Evolutionary conservation across 1,140 invertebrate genomes (phyloP).

Genomic region (Drosophila tani): DNA sequence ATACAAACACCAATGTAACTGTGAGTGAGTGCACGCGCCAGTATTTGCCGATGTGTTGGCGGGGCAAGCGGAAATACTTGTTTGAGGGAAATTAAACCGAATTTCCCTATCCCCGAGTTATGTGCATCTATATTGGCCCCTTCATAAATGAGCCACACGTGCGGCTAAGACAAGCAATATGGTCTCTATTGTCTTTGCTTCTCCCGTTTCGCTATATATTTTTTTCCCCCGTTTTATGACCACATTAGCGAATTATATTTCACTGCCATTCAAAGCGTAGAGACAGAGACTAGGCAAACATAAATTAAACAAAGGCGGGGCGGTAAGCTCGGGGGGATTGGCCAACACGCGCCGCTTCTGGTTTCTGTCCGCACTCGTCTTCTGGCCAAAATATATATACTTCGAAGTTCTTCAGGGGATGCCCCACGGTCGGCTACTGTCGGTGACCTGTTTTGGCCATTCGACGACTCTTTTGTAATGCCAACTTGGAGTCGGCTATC

Average conservation of each 20-base stretch:
- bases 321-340: constrained; percentile 12
- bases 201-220: constrained; percentile 30
- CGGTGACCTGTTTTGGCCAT: constrained; percentile 39
- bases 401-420: constrained; percentile 15
- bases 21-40: constrained; percentile 68
- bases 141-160: constrained; percentile 61
- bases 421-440: constrained; percentile 15
- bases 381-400: not conserved
- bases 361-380: constrained; percentile 30
- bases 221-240: constrained; percentile 65
- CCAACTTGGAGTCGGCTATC: not conserved
- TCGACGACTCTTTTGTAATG: constrained; percentile 16
- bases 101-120: not conserved
- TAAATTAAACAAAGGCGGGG: constrained; percentile 62
- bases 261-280: constrained; percentile 51
- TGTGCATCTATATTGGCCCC: constrained; percentile 11
- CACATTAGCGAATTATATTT: constrained; percentile 79
- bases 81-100: constrained; percentile 38
- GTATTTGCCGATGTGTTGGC: constrained; percentile 31
- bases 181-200: constrained; percentile 44
- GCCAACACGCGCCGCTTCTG: constrained; percentile 62
- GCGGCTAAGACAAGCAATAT: constrained; percentile 46
- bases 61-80: constrained; percentile 24
- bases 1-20: constrained; percentile 53
- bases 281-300: constrained; percentile 58